Evolutionary conservation across 2,888 invertebrate genomes (phyloP), one percentile per base, ranked within the genome.

Genomic region (Drosophila acutilabella): DNA sequence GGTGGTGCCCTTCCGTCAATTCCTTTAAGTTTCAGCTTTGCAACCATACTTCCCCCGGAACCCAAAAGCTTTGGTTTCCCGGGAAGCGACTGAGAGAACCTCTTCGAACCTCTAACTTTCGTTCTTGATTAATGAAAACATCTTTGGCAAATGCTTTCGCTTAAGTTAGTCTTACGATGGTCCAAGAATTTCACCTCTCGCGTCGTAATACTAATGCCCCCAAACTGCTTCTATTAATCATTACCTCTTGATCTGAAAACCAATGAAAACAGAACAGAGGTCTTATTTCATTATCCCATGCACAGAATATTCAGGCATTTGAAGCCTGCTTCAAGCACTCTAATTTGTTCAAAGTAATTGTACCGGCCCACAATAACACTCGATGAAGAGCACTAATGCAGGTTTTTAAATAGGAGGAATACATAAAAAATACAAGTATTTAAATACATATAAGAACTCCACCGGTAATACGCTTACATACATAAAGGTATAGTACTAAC

Each of bases 71-170:
- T 26, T 26, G 26, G 26, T 26, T n/a, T n/a, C n/a, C n/a, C n/a
- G n/a, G 92, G 92, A 75, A 71, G 93, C 92, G 93, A 93, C 94
- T 93, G 92, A 93, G 92, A 93, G 93, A 93, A 94, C 93, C 94
- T 59, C 66, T 94, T 74, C 77, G 72, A 72, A 62, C 72, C 74
- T 66, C 72, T 67, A 69, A 76, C 70, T 75, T 74, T 74, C 71
- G 75, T 76, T 78, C 75, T 76, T 80, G 74, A 76, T 78, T 75
- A 71, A 76, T 71, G 77, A 73, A 80, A 77, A 71, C 68, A 73
- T 76, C 54, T 65, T 73, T 74, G 74, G 72, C 72, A 76, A 77
- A 74, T 69, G 71, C 64, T 73, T 78, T 78, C 64, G 74, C 78
- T 70, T 71, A 67, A 68, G 72, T 72, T 70, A 71, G 74, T 72